Conservation (phyloP, 30 jellyfish, hydroid and myxozoan genomes). For the Aurelia aurita complex sp. Pacific region DNA sequence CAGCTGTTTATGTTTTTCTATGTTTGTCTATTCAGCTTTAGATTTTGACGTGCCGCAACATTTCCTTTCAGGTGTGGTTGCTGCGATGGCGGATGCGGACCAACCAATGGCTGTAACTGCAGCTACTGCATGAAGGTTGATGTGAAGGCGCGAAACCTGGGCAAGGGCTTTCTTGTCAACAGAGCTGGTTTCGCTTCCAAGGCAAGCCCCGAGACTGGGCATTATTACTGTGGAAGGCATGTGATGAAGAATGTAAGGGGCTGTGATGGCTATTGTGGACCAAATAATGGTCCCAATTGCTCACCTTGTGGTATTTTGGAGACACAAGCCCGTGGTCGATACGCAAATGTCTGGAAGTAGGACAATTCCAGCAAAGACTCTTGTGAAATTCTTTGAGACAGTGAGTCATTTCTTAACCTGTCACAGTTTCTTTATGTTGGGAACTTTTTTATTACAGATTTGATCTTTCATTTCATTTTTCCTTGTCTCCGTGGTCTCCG, state of each 20-base stretch:
- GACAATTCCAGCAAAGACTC: too few relatives aligned
- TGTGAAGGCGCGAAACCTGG: conserved; percentile 26
- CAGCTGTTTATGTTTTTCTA: too few relatives aligned
- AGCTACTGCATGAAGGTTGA: conserved; percentile 56
- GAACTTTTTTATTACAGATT: too few relatives aligned
- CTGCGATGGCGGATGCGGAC: conserved; percentile 70
- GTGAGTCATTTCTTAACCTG: too few relatives aligned
- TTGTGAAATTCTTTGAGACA: too few relatives aligned
- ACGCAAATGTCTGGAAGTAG: conserved; percentile 3
- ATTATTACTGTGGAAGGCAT: conserved; percentile 49
- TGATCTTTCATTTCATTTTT: too few relatives aligned
- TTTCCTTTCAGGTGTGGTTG: conserved; percentile 11
- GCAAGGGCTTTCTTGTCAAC: conserved; percentile 39
- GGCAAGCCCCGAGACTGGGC: conserved; percentile 20
- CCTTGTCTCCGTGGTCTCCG: too few relatives aligned
- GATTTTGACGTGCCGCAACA: too few relatives aligned
- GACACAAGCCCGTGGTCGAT: not conserved
- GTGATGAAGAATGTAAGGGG: conserved; percentile 13
- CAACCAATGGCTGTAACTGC: conserved; percentile 77
- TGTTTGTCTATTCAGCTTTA: too few relatives aligned
- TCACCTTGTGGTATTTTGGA: conserved; percentile 33
- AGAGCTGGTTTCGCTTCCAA: conserved; percentile 35
- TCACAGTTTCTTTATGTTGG: too few relatives aligned
- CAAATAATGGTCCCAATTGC: conserved; percentile 66
- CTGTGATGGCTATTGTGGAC: conserved; percentile 73